phyloP scores from a whole-genome alignment of 92 coral and sea anemone genomes.

The Epizoanthus stellaris region DNA sequence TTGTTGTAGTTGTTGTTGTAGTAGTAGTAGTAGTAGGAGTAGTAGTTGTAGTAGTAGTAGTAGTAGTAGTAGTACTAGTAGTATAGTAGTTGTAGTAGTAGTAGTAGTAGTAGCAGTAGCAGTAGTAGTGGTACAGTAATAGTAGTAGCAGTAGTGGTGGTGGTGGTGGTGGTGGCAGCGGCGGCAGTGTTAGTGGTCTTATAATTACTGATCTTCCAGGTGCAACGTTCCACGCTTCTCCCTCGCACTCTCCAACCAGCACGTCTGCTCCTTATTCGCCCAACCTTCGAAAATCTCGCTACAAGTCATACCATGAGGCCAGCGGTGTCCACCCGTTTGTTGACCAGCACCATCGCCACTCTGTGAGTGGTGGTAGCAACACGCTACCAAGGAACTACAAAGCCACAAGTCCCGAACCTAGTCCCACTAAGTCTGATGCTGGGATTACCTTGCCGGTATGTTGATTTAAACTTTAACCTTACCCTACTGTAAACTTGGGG shows the following conservation, averaged over 20 bases:
- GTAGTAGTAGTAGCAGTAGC: no score
- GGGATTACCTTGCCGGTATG: constrained; percentile 72
- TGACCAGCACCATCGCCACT: constrained; percentile 77
- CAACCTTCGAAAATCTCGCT: constrained; percentile 78
- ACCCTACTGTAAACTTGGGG: not conserved
- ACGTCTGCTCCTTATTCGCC: constrained; percentile 71
- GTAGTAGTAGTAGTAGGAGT: no score
- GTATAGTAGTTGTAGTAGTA: no score
- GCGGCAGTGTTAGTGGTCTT: no score
- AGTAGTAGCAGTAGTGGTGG: no score
- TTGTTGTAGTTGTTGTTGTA: no score
- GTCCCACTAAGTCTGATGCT: constrained; percentile 47
- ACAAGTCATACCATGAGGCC: constrained; percentile 91
- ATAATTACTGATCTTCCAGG: not conserved
- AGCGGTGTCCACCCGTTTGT: constrained; percentile 74
- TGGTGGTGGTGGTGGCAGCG: no score
- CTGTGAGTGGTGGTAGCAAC: constrained; percentile 75
- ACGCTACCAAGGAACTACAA: constrained; percentile 86
- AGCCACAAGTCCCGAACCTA: constrained; percentile 25
- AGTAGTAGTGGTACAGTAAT: no score
- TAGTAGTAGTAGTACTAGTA: no score
- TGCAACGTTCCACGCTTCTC: constrained; percentile 27
- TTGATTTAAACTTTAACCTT: not conserved
- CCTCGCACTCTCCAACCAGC: constrained; percentile 53
- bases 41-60: no score